Conservation (phyloP, 2,113 vertebrate genomes). For the Carassius auratus region DNA sequence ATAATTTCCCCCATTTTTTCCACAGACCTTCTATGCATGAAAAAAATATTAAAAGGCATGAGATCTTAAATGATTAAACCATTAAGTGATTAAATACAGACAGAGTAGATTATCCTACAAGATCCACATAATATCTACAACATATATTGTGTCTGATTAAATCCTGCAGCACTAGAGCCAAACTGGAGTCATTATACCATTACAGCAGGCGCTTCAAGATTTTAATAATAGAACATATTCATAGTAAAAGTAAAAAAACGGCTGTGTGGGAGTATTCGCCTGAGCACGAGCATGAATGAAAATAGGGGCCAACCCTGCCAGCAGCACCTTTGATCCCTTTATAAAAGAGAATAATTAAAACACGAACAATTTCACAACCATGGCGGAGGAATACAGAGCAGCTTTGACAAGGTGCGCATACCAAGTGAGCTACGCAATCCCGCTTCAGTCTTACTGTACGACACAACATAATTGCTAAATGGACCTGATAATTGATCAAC, state of each 20-base stretch:
- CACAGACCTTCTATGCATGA: neutral
- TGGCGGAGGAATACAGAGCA: constrained; percentile 72
- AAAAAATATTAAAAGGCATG: constrained; percentile 2
- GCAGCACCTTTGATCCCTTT: constrained; percentile 79
- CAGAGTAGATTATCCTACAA: neutral
- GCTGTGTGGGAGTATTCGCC: constrained; percentile 20
- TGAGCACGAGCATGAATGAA: constrained; percentile 64
- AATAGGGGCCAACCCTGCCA: constrained; percentile 68
- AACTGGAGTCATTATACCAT: constrained; percentile 50
- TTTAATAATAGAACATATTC: constrained; percentile 58
- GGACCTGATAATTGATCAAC: constrained; percentile 56
- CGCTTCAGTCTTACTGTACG: constrained; percentile 43
- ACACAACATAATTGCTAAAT: constrained; percentile 57
- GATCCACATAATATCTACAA: neutral
- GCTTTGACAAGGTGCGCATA: constrained; percentile 53
- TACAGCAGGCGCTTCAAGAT: constrained; percentile 41
- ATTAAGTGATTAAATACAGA: constrained; percentile 28
- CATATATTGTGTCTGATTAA: constrained; percentile 28
- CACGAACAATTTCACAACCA: constrained; percentile 74
- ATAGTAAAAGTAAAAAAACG: constrained; percentile 52
- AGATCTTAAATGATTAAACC: constrained; percentile 27
- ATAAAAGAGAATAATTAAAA: constrained; percentile 83
- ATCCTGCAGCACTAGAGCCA: constrained; percentile 35
- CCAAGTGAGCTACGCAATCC: constrained; percentile 58
- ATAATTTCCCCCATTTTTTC: accelerated